Evolutionary conservation across 2,888 invertebrate species (phyloP), one percentile per base, ranked within the genome.

Genomic region (Zhuqinia jingwanae): DNA sequence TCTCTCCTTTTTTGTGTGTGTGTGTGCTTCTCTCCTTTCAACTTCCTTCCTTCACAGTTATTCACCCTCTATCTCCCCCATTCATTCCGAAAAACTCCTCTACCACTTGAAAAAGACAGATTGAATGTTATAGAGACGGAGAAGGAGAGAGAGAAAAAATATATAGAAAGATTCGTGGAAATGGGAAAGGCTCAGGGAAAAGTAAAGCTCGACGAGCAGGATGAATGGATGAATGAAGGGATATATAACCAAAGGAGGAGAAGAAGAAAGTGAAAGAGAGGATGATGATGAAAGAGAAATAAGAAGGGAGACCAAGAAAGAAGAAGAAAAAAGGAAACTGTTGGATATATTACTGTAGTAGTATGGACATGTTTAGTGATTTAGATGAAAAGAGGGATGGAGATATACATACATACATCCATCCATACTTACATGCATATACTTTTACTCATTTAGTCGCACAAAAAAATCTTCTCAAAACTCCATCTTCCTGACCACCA

Each of bases 311-410:
- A 27, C 45, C 42, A 20, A 30, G 20, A 15, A 30, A 36, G n/a
- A n/a, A 47, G 76, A 56, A 50, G 45, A 63, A 50, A 45, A 27
- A 82, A 36, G 36, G 36, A 36, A 36, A 36, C 36, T 36, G 3
- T 3, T 6, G 36, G 36, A 36, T 8, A 36, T 60, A 76, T 65
- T 82, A 76, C 70, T 76, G 68, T 47, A 17, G 65, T 42, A 36
- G 30, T 30, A 13, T 22, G 73, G 68, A 63, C 73, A 42, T 75
- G 70, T 42, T 70, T 73, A 68, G 83, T 83, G 84, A 87, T 87
- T 87, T 85, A 85, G 80, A 86, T 80, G 86, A 75, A 76, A 86
- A 70, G 79, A 70, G 17, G 27, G 75, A 77, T 58, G 27, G 63
- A 65, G 42, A 81, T 0, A n/a, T n/a, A n/a, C n/a, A n/a, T n/a